Percentiles rank a stretch among this genome's conserved stretches.
Conservation (phyloP, 2,113 vertebrate genomes). For the Pangasianodon hypophthalmus region DNA sequence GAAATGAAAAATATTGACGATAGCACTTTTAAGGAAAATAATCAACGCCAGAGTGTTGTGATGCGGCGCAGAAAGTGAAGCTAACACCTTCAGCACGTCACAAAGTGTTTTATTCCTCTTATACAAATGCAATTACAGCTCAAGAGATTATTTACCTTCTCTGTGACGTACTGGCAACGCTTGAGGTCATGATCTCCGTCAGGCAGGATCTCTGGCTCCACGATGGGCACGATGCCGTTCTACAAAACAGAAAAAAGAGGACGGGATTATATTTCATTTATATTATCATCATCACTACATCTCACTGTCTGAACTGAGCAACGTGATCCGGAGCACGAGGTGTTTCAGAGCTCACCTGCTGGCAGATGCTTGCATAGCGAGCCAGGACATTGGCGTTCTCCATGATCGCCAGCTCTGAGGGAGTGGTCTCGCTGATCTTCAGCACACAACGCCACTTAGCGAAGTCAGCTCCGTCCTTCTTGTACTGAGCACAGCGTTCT, state of each 20-base stretch:
- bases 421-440: conserved; percentile 92
- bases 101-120: neutral
- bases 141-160: conserved; percentile 82
- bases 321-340: neutral
- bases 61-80: neutral
- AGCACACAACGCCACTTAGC: conserved; percentile 95
- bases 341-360: conserved; percentile 79
- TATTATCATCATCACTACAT: neutral
- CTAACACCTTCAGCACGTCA: neutral
- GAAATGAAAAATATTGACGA: too few relatives aligned
- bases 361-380: conserved; percentile 97
- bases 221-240: conserved; percentile 98
- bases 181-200: conserved; percentile 96
- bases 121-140: too few relatives aligned
- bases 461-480: conserved; percentile 95
- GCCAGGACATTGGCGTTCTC: conserved; percentile 98
- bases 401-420: conserved; percentile 88
- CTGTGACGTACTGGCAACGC: conserved; percentile 92
- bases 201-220: conserved; percentile 96
- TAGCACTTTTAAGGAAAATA: too few relatives aligned
- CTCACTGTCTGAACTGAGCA: too few relatives aligned
- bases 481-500: conserved; percentile 96
- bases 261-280: neutral
- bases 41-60: too few relatives aligned
- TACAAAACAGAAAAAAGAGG: conserved; percentile 57